Conservation (phyloP, 2,797 vertebrate species). For the Micrastur ruficollis region DNA sequence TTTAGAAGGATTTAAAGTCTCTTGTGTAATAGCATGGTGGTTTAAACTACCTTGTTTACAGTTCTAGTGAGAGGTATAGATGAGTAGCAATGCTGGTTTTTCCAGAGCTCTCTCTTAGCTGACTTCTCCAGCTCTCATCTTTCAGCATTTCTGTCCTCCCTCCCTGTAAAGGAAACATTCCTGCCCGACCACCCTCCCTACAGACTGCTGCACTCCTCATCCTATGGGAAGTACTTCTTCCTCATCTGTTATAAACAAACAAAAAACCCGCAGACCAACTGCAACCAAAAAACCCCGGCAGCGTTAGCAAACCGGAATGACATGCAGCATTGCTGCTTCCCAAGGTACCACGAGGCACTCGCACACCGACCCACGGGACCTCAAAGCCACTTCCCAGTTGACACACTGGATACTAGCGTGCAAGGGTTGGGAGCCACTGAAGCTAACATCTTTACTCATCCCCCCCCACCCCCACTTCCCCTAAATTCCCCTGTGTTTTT, state of each 20-base stretch:
- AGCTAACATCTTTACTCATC: not conserved
- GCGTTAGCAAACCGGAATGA: not conserved
- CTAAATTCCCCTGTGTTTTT: not conserved
- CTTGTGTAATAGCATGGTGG: not conserved
- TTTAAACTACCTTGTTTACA: not conserved
- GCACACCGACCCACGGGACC: not conserved
- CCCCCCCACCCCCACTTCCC: rapidly evolving
- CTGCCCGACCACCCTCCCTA: not conserved
- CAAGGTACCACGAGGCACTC: rapidly evolving
- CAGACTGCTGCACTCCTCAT: not conserved
- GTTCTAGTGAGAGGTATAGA: not conserved
- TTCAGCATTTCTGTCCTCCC: not conserved
- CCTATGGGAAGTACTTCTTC: not conserved
- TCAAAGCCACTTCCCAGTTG: not conserved
- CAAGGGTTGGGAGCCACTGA: not conserved
- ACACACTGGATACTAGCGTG: rapidly evolving
- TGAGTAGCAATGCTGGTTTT: not conserved
- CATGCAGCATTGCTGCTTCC: not conserved
- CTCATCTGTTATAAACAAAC: not conserved
- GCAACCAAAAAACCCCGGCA: not conserved
- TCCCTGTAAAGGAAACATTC: not conserved
- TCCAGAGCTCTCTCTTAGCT: not conserved
- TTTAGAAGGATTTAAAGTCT: not conserved
- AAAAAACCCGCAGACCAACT: not conserved
- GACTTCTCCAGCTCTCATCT: not conserved